Percentiles rank a stretch among this genome's conserved stretches.
These are phyloP conservation scores for Psilanteris sp. DNA, from an alignment of 1,140 invertebrate genomes.

Conservation along the genomic window DNA sequence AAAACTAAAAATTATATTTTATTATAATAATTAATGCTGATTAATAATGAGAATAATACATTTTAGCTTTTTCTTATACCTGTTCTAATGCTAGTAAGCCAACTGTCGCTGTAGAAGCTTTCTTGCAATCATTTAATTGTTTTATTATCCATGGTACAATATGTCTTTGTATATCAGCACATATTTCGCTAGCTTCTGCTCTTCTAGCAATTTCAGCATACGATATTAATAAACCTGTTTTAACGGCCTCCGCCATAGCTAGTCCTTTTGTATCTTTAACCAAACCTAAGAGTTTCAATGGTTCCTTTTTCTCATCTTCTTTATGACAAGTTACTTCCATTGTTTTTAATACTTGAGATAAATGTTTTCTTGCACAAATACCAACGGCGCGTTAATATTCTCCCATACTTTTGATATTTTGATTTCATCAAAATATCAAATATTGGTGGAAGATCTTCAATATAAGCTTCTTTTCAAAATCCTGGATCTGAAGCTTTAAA, in stretches of 20 bases:
- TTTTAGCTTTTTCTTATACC: constrained; percentile 47
- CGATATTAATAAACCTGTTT: constrained; percentile 82
- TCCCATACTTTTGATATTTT: constrained; percentile 38
- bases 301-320: constrained; percentile 77
- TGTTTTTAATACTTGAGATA: constrained; percentile 86
- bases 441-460: constrained; percentile 88
- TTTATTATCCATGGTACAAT: constrained; percentile 78
- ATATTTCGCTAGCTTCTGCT: constrained; percentile 79
- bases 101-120: constrained; percentile 70
- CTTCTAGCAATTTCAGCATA: constrained; percentile 82
- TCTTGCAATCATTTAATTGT: constrained; percentile 78
- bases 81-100: constrained; percentile 73
- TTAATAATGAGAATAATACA: no score
- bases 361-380: constrained; percentile 87
- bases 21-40: no score
- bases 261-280: constrained; percentile 80
- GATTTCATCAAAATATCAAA: constrained; percentile 89
- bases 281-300: constrained; percentile 81
- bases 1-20: no score
- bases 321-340: constrained; percentile 80
- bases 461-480: constrained; percentile 86
- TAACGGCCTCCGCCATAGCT: constrained; percentile 80
- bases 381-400: constrained; percentile 87
- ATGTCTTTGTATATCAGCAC: constrained; percentile 80
- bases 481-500: constrained; percentile 83